Evolutionary conservation across 2,888 invertebrate species (phyloP), one percentile per base, ranked within the genome.

Genomic region (Artemia sinica): DNA sequence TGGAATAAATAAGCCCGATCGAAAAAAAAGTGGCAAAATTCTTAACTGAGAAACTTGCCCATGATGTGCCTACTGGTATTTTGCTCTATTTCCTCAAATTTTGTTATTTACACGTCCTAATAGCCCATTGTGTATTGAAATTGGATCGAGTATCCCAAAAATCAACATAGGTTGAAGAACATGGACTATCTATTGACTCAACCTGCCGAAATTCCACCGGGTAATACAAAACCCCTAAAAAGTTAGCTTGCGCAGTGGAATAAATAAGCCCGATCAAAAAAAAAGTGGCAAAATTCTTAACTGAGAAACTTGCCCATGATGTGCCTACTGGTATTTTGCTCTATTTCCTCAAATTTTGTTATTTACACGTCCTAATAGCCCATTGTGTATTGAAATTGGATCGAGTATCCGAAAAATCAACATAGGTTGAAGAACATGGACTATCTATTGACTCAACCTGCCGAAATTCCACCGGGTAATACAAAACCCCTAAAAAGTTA

Each of bases 241-340:
- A 28, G 4, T 4, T 28, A n/a, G n/a, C n/a, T n/a, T n/a, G n/a
- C n/a, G n/a, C n/a, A n/a, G n/a, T n/a, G n/a, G n/a, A n/a, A n/a
- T n/a, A n/a, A n/a, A n/a, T n/a, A n/a, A n/a, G n/a, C n/a, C n/a
- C n/a, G n/a, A n/a, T n/a, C n/a, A 75, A 82, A 75, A 77, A 51
- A 72, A 76, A 12, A 76, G 77, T 67, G 51, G 77, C 79, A 28
- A 77, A 76, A 71, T 81, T 81, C 73, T 71, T 82, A n/a, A 73
- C 75, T 0, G 77, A 80, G 70, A 80, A 80, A 71, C 74, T 81
- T 66, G 76, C 75, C 12, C 77, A 77, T 10, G 80, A 81, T 72
- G 70, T 77, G 12, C 77, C 81, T 14, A 81, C 81, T 72, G 81
- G 81, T 80, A 70, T n/a, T n/a, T n/a, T n/a, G n/a, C n/a, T n/a